A percentile compares a stretch with the other conserved stretches of the same genome.
Conservation (phyloP, 1,140 invertebrate species). For the Drosophila triauraria region DNA sequence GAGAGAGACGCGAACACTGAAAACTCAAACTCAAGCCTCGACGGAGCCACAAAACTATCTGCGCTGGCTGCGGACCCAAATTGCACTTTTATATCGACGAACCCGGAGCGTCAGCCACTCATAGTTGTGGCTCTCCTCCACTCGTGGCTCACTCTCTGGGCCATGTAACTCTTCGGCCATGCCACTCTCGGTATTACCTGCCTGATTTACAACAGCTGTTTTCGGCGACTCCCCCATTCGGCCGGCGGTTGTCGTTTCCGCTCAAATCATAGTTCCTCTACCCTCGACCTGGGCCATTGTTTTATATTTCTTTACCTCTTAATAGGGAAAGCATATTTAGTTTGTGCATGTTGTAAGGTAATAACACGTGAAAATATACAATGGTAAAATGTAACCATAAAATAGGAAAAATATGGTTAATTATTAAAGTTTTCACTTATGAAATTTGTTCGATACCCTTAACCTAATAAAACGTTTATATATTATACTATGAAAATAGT, state of each 20-base stretch:
- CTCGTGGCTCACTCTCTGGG: conserved; percentile 15
- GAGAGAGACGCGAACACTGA: conserved; percentile 20
- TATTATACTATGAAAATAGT: too few relatives aligned
- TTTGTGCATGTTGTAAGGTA: too few relatives aligned
- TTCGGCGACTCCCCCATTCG: conserved; percentile 25
- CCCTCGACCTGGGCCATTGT: conserved; percentile 72
- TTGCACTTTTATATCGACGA: conserved; percentile 79
- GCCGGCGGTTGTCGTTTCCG: conserved; percentile 58
- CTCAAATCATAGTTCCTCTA: conserved; percentile 46
- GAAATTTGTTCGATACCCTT: too few relatives aligned
- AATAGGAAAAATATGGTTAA: too few relatives aligned
- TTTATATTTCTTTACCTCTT: conserved; percentile 1
- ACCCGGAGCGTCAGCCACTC: conserved; percentile 23
- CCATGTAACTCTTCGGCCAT: conserved; percentile 48
- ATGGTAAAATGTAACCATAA: too few relatives aligned
- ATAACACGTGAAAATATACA: too few relatives aligned
- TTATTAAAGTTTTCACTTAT: too few relatives aligned
- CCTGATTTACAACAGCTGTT: conserved; percentile 81
- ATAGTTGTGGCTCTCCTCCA: conserved; percentile 31
- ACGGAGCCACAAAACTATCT: conserved; percentile 70
- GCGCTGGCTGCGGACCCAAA: conserved; percentile 68
- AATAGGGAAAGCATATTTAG: background rate
- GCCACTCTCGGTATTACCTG: conserved; percentile 26
- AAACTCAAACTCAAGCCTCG: conserved; percentile 59
- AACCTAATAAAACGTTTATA: too few relatives aligned